Evolutionary conservation across 2,888 invertebrate species (phyloP).

Genomic region (Hirtodrosophila cameraria): DNA sequence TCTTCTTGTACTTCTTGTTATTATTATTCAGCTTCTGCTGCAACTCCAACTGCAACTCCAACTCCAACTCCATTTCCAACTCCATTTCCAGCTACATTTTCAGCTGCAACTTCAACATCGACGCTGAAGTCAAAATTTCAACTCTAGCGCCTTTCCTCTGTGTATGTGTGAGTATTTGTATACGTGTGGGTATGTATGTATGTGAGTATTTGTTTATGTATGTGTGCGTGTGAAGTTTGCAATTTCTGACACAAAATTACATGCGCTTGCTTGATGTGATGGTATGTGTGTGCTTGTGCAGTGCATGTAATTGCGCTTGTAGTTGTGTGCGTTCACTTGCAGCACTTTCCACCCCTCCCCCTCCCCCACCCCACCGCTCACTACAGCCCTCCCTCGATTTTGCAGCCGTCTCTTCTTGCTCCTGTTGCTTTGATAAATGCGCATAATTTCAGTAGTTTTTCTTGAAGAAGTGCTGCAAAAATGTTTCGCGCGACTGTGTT

Average conservation of each 20-base stretch:
- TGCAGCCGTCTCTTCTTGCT: conserved; percentile 3
- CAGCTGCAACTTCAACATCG: no score
- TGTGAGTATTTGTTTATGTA: conserved; percentile 10
- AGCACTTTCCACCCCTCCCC: conserved; percentile 40
- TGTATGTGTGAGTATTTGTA: conserved; percentile 3
- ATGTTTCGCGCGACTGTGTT: conserved; percentile 11
- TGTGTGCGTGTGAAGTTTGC: conserved; percentile 52
- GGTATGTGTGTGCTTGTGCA: conserved; percentile 20
- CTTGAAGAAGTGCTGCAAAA: conserved; percentile 48
- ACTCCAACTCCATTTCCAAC: no score
- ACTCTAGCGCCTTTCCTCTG: conserved; percentile 12
- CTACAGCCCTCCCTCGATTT: no score
- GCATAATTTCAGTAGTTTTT: conserved; percentile 78
- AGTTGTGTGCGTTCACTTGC: conserved; percentile 44
- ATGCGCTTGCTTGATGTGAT: conserved; percentile 51
- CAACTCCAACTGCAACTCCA: conserved; percentile 22
- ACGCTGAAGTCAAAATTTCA: conserved; percentile 17
- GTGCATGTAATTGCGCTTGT: conserved; percentile 66
- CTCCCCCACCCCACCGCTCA: neutral
- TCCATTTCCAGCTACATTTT: no score
- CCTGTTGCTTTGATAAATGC: conserved; percentile 72
- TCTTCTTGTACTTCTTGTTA: conserved; percentile 9
- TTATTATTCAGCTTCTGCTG: conserved; percentile 31
- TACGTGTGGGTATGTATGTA: conserved; percentile 1
- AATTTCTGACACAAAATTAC: conserved; percentile 72